phyloP scores from a whole-genome alignment of 1,140 invertebrate species.

The Platyscapa corneri region DNA sequence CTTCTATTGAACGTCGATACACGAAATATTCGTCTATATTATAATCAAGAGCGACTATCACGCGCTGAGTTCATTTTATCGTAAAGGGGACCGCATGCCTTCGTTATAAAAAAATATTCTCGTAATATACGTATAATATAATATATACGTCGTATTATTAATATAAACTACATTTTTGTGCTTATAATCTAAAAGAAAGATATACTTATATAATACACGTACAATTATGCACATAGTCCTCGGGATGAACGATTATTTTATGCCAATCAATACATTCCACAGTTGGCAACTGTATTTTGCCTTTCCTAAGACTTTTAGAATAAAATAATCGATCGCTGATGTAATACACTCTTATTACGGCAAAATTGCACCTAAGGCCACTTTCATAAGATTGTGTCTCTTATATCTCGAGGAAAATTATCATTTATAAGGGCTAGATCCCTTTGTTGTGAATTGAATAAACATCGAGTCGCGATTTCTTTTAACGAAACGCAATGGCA shows the following conservation, averaged over 20 bases:
- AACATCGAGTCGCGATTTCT: conserved; percentile 30
- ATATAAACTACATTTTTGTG: conserved; percentile 57
- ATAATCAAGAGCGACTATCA: conserved; percentile 62
- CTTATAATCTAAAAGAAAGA: conserved; percentile 56
- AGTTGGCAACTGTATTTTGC: neutral
- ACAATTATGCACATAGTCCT: conserved; percentile 58
- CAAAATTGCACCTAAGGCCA: conserved; percentile 55
- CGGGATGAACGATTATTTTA: conserved; percentile 57
- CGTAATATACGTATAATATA: conserved; percentile 61
- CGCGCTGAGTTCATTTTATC: conserved; percentile 68
- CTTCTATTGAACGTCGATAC: conserved; percentile 69
- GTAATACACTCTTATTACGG: conserved; percentile 28
- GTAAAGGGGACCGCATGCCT: conserved; percentile 75
- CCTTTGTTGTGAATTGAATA: conserved; percentile 10
- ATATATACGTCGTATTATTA: conserved; percentile 52
- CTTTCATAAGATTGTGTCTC: conserved; percentile 45
- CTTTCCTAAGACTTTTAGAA: conserved; percentile 17
- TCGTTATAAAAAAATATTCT: conserved; percentile 55
- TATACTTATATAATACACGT: conserved; percentile 61
- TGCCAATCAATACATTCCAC: conserved; percentile 44
- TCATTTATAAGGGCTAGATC: neutral
- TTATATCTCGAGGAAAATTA: conserved; percentile 39
- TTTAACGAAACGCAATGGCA: conserved; percentile 51
- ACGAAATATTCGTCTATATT: conserved; percentile 65
- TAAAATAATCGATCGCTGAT: conserved; percentile 26